Conservation (phyloP, 2,113 vertebrate species). For the Corythornis vintsioides region DNA sequence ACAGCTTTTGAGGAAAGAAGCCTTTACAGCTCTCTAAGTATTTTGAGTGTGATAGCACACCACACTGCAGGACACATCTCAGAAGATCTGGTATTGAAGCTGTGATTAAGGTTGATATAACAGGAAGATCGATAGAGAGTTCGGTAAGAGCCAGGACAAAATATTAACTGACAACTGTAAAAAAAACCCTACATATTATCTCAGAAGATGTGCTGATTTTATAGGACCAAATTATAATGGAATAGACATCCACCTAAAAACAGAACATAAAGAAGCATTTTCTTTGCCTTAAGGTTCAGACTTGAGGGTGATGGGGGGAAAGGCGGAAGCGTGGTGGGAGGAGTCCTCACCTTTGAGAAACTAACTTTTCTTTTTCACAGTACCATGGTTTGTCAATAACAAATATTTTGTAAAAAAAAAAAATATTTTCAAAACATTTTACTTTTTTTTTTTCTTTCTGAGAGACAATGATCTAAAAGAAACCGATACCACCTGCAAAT, state of each 20-base stretch:
- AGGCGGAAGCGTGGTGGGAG: not conserved
- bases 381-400: not conserved
- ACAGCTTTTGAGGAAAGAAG: not conserved
- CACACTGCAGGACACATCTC: not conserved
- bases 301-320: not conserved
- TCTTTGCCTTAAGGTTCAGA: not conserved
- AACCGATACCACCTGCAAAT: not conserved
- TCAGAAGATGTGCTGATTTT: not conserved
- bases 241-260: not conserved
- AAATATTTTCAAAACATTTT: not conserved
- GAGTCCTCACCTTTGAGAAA: not conserved
- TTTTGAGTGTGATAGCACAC: not conserved
- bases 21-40: not conserved
- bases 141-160: slow-evolving; percentile 12
- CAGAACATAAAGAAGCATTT: not conserved
- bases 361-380: not conserved
- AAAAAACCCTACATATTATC: not conserved
- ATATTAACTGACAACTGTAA: not conserved
- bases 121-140: not conserved
- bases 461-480: not conserved
- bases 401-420: not conserved
- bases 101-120: not conserved
- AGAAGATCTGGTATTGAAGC: not conserved
- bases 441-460: not conserved
- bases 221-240: not conserved